Percentiles rank a stretch among this genome's conserved stretches.
phyloP scores from a whole-genome alignment of 1,140 invertebrate genomes.

The Drosophila sturtevanti region DNA sequence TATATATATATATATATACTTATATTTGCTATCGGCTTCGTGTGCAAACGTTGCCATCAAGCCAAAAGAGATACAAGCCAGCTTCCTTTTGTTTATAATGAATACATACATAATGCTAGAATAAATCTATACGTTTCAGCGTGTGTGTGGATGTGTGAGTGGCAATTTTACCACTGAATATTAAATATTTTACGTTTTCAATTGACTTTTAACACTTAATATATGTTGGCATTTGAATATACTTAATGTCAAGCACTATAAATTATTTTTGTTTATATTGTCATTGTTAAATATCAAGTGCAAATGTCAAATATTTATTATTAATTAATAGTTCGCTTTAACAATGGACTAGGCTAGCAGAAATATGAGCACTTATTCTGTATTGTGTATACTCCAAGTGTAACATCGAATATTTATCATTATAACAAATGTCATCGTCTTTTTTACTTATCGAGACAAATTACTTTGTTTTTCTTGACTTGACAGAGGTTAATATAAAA shows the following conservation, averaged over 20 bases:
- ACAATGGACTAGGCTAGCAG: background rate
- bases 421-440: background rate
- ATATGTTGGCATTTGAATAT: background rate
- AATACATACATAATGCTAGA: background rate
- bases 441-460: constrained; percentile 1
- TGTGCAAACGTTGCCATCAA: constrained; percentile 42
- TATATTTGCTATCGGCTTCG: constrained; percentile 49
- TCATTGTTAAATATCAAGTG: background rate
- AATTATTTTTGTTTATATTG: background rate
- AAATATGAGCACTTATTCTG: background rate
- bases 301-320: background rate
- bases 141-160: background rate
- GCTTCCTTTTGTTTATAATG: background rate
- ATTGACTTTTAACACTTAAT: background rate
- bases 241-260: background rate
- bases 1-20: background rate
- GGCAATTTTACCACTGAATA: background rate
- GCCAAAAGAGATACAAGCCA: background rate
- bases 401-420: constrained; percentile 12
- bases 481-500: background rate
- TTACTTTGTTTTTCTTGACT: background rate
- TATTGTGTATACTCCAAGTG: background rate
- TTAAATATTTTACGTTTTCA: background rate
- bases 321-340: background rate
- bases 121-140: background rate